Percentiles rank a stretch among this genome's conserved stretches.
phyloP scores from a whole-genome alignment of 2,797 vertebrate species.

The Erethizon dorsatum region DNA sequence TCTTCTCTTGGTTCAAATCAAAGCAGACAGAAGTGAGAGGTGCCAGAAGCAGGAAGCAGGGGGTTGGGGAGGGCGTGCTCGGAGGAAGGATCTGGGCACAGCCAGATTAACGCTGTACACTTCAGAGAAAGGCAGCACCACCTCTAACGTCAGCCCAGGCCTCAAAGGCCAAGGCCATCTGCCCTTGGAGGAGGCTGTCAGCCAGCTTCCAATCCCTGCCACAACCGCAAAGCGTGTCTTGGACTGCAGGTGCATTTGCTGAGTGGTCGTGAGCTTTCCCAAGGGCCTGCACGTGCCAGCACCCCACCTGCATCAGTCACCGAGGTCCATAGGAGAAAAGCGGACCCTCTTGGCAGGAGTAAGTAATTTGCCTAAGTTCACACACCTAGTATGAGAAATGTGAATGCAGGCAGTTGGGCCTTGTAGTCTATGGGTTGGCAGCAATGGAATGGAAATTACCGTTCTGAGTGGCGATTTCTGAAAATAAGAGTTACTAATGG shows the following conservation, averaged over 20 bases:
- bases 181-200: too few species aligned
- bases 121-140: neutral
- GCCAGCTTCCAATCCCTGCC: neutral
- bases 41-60: too few species aligned
- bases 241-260: neutral
- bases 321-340: neutral
- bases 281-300: accelerated
- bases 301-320: accelerated
- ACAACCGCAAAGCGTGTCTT: accelerated
- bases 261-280: accelerated
- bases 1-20: neutral
- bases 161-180: too few species aligned
- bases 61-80: accelerated
- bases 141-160: neutral
- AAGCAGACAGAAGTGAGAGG: neutral
- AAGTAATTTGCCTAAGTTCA: neutral
- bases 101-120: accelerated
- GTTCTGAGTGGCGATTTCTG: neutral
- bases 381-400: neutral
- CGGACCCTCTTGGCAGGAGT: neutral
- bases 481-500: neutral
- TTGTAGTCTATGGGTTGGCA: neutral
- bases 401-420: neutral
- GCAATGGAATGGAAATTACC: neutral
- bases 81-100: neutral